Percentiles rank a stretch among this genome's conserved stretches.
Conservation (phyloP, 2,797 vertebrate genomes). For the Notolabrus celidotus region DNA sequence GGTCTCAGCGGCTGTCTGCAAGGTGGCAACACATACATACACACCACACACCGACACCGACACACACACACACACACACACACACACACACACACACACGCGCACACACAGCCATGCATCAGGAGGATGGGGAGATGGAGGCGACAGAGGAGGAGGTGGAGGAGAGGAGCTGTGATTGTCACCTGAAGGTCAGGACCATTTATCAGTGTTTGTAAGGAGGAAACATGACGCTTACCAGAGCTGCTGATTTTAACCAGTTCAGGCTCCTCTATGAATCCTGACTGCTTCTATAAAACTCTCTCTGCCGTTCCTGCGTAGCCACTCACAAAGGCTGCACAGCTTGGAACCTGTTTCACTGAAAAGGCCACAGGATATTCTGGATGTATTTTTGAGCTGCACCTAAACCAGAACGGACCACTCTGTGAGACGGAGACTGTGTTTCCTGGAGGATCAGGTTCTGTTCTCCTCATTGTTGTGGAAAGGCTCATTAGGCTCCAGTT, state of each 20-base stretch:
- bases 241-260: conserved; percentile 5
- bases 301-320: background rate
- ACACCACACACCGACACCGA: conserved; percentile 3
- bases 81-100: background rate
- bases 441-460: background rate
- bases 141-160: conserved; percentile 9
- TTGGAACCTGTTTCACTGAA: background rate
- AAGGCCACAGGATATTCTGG: background rate
- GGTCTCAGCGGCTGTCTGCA: conserved; percentile 77
- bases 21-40: conserved; percentile 54
- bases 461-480: background rate
- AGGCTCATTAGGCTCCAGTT: background rate
- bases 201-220: conserved; percentile 59
- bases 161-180: conserved; percentile 51
- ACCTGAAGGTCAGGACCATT: conserved; percentile 66
- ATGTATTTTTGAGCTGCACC: background rate
- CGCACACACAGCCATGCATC: conserved; percentile 29
- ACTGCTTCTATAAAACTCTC: conserved; percentile 17
- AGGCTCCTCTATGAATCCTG: background rate
- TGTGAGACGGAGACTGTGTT: background rate
- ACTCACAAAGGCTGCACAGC: too few relatives aligned
- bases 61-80: conserved; percentile 7
- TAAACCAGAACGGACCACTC: background rate
- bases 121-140: conserved; percentile 36
- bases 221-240: conserved; percentile 9